Evolutionary conservation across 1,140 invertebrate genomes (phyloP), one percentile per base, ranked within the genome.

Genomic region (Arctopsyche grandis): DNA sequence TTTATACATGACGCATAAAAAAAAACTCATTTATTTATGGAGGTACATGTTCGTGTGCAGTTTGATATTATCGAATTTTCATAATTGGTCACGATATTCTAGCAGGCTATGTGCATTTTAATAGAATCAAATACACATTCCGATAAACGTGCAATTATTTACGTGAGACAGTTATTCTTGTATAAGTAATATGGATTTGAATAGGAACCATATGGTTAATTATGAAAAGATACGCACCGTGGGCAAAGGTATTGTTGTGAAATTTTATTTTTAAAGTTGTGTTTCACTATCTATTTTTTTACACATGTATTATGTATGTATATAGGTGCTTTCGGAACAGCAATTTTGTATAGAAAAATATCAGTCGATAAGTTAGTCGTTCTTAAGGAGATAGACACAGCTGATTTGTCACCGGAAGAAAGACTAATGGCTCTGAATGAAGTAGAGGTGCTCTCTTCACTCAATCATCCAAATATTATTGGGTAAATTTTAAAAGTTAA

Each of bases 351-450:
- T 84, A 87, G 90, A 43, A 90, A 92, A 63, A 90, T 91, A 79
- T 87, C 89, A 69, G 92, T 93, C 84, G 90, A 91, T 52, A 89
- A 89, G 69, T 83, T 93, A 69, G 92, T 95, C 0, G 93, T 95
- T 5, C 89, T 95, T 5, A 95, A 95, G 84, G 93, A 95, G 85
- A 93, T 95, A 24, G 93, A 93, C 85, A 90, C 94, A 86, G 89
- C 90, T 83, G 93, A 94, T 82, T 84, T 95, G n/a, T 91, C 90
- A 44, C 90, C 90, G 1, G 84, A 88, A 0, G 93, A 95, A 83
- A 84, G 93, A 71, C 90, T 93, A 84, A 85, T 94, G 84, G 92
- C 94, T n/a, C 88, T 95, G 69, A 94, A 95, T 86, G 94, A 95
- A 87, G 93, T 93, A 56, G 89, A 91, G 83, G 91, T 95, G 0